Base-by-base conservation (phyloP, 1,140 invertebrate species). In the Pseudobourletiella spinata region DNA sequence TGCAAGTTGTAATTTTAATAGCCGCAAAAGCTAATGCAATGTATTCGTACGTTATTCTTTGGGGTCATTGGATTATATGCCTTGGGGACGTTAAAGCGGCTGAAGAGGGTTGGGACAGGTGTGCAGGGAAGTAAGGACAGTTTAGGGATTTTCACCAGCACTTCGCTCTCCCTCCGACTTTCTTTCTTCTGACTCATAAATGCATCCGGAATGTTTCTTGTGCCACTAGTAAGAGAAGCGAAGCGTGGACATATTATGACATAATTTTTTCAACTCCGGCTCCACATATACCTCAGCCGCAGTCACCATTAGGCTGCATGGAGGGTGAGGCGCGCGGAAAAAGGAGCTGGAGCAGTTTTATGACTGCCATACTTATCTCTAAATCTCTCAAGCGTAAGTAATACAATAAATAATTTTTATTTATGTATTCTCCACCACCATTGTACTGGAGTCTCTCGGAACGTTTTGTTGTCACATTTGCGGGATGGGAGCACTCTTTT, bases 321-420 rank as follows among this genome's bases (percentile, higher is more conserved):
- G 32, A 39, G 8, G 32, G 32, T 11, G 32, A 39, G n/a, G 32
- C n/a, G n/a, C 32, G 32, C 8, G 32, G 8, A 39, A n/a, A 39
- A 39, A 39, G 32, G n/a, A 39, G 32, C 32, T 39, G 32, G n/a
- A 39, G n/a, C 32, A 11, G 15, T 26, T 51, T 51, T 51, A 51
- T 51, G 2, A n/a, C 24, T 26, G 28, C 25, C 15, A n/a, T n/a
- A n/a, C n/a, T 51, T 51, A 22, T 51, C 48, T 51, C 48, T 26
- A 15, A 51, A 22, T 51, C 48, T 25, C 22, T 51, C 48, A 25
- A 51, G 22, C 48, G n/a, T 51, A 51, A 51, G 48, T 51, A 51
- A 51, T 51, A 51, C 28, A 51, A 51, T 51, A 51, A 51, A 51
- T 51, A 51, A 51, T 26, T 51, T 51, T 51, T 51, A 51, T 51